Base-by-base conservation (phyloP, 2,888 invertebrate species). In the Cantharis nigra region DNA sequence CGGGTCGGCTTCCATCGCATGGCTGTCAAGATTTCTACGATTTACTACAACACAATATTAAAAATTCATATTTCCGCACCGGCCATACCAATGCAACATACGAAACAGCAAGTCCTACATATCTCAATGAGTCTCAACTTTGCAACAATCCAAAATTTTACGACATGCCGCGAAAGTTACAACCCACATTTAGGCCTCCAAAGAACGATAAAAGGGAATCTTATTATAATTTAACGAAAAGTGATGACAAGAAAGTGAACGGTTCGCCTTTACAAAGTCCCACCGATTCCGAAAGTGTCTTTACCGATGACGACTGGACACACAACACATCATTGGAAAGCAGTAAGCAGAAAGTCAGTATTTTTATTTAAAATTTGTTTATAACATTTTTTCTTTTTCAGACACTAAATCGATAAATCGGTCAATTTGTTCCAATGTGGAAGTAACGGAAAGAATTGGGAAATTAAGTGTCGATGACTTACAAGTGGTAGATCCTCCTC, bases 301-400 rank as follows among this genome's bases (percentile, higher is more conserved):
- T 93, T 80, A 93, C 93, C 9, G 93, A 94, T 83, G 93, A 94
- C 80, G 93, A 93, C 83, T 93, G 92, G 91, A 87, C 89, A 3
- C 89, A 90, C 81, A 91, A 91, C 20, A 87, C 90, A 11, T 71
- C 75, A 75, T 89, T 91, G 3, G 87, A 86, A 79, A 80, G 79
- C 78, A 83, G 86, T 85, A 83, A 80, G 79, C 78, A 83, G 86
- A 84, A 83, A 80, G 77, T 16, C 16, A 16, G 16, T 1, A 16
- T 16, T 16, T 16, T 16, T 16, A 16, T 16, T 16, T 16, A 16
- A 20, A 20, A 20, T 20, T 3, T 20, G 20, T 20, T 20, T 20
- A 20, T 20, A 20, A 20, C 20, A 20, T 20, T 20, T 3, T 3
- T 20, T 16, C 13, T 30, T 75, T 69, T 69, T 65, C 20, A 80